phyloP scores from a whole-genome alignment of 2,797 vertebrate species.

The Gorsachius magnificus region DNA sequence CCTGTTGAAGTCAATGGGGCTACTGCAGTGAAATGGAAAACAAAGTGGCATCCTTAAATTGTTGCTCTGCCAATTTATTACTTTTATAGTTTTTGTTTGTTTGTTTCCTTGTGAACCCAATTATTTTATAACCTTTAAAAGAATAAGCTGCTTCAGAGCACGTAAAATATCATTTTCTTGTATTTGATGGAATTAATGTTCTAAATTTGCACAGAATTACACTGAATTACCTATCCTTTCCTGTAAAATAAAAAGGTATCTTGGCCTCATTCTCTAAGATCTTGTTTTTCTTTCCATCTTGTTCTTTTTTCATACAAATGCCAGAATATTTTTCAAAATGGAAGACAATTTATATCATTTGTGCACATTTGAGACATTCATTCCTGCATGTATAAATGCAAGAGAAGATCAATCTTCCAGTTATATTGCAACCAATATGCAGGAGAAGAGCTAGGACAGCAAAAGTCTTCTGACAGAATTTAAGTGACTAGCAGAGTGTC shows the following conservation, averaged over 20 bases:
- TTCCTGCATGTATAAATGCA: not conserved
- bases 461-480: not conserved
- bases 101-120: not conserved
- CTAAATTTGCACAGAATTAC: not conserved
- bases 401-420: not conserved
- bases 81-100: not conserved
- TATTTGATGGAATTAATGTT: not conserved
- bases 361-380: not conserved
- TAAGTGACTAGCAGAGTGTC: not conserved
- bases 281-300: not conserved
- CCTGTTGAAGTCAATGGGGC: not conserved
- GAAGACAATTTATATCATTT: not conserved
- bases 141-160: not conserved
- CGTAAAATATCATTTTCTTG: not conserved
- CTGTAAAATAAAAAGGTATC: not conserved
- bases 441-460: not conserved
- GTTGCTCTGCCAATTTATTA: not conserved
- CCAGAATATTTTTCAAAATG: not conserved
- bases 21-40: not conserved
- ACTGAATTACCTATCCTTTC: not conserved
- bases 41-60: not conserved
- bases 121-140: not conserved
- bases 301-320: not conserved
- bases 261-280: not conserved
- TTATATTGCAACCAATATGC: not conserved